Evolutionary conservation across 1,140 invertebrate species (phyloP).

Genomic region (Scaptomyza pallida): DNA sequence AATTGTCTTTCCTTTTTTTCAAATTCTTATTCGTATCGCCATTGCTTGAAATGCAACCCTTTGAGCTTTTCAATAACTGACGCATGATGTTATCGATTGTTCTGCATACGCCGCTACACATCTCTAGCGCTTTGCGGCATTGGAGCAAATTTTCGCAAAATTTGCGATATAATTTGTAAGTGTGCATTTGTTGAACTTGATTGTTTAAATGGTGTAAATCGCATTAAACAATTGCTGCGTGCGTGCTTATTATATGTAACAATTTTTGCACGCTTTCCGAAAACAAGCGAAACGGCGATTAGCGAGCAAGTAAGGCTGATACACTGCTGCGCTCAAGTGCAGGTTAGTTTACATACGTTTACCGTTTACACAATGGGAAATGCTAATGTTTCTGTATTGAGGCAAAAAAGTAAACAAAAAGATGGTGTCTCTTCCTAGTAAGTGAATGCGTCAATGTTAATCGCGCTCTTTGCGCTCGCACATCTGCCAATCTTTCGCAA

Average conservation of each 20-base stretch:
- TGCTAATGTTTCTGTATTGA: slow-evolving; percentile 25
- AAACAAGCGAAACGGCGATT: slow-evolving; percentile 4
- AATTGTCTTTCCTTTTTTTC: not conserved
- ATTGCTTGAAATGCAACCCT: slow-evolving; percentile 19
- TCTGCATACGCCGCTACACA: slow-evolving; percentile 56
- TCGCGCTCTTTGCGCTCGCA: slow-evolving; percentile 76
- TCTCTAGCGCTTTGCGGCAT: slow-evolving; percentile 70
- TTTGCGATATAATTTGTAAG: slow-evolving; percentile 43
- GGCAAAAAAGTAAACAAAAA: slow-evolving; percentile 35
- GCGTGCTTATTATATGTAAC: slow-evolving; percentile 32
- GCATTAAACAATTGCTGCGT: slow-evolving; percentile 30
- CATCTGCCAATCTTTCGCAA: slow-evolving; percentile 76
- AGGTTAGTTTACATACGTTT: slow-evolving; percentile 48
- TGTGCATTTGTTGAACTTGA: slow-evolving; percentile 41
- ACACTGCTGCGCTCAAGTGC: slow-evolving; percentile 44
- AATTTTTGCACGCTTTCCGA: slow-evolving; percentile 22
- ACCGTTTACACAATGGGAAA: slow-evolving; percentile 26
- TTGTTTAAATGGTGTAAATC: slow-evolving; percentile 47
- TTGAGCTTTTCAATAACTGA: slow-evolving; percentile 43
- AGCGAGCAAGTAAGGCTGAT: slow-evolving; percentile 29
- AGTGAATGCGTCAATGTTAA: slow-evolving; percentile 78
- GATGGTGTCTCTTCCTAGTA: slow-evolving; percentile 48
- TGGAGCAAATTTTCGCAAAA: slow-evolving; percentile 57
- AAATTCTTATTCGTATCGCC: slow-evolving; percentile 9
- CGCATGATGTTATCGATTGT: slow-evolving; percentile 55